Evolutionary conservation across 2,113 vertebrate species (phyloP), one percentile per base, ranked within the genome.

Genomic region (Collichthys lucidus): DNA sequence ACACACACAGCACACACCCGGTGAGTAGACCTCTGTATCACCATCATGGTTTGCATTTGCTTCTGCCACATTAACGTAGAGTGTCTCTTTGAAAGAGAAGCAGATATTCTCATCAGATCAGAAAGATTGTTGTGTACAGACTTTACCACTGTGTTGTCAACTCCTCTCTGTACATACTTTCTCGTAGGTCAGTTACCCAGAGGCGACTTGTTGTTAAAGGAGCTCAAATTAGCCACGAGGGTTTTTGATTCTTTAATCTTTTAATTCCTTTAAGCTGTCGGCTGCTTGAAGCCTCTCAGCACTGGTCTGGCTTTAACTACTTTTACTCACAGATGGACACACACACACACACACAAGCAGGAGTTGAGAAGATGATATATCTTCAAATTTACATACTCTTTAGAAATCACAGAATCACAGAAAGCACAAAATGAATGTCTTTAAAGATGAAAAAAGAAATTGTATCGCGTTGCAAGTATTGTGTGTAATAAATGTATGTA

Each of bases 211-310:
- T 52, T 72, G 80, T 80, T 52, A 56, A 8, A 67, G 16, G 42
- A 73, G 68, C 35, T 86, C 66, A 73, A 60, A 62, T 42, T 14
- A 80, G 47, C 44, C 8, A 12, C 0, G 4, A 57, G 77, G 66
- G 80, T 86, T 84, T 73, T 83, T 74, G 73, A 82, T 74, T 76
- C 79, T 53, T 10, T 90, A 86, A 91, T 83, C 84, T 71, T 64
- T 81, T 89, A 86, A 90, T 70, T 78, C 79, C 62, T 78, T 74
- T 74, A 88, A 88, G 68, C 71, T 82, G 78, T 61, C 4, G 47
- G 55, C 64, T 65, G 70, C 77, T 79, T 56, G 70, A 14, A 61
- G 57, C 31, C 26, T 71, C 74, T 31, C 74, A 68, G 77, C 83
- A 35, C 74, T 68, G 47, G 73, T 73, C 35, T 26, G 55, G 55